Base-by-base conservation (phyloP, 2,113 vertebrate species). In the Spea multiplicata region DNA sequence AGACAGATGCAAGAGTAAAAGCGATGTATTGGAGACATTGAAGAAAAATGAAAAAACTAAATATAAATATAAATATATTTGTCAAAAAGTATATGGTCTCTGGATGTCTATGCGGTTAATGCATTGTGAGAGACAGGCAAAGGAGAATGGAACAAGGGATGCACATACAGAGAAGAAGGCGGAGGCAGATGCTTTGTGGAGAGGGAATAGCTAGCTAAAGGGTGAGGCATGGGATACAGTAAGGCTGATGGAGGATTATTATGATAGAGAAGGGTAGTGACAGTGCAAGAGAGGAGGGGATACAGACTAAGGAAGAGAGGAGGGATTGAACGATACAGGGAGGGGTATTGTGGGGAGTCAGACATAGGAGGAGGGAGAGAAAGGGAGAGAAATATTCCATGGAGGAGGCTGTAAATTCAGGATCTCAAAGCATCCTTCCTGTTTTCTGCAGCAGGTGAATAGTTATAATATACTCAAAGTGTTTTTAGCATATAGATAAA, bases 401-500 rank as follows among this genome's bases (percentile, higher is more conserved):
- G 79, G 74, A 69, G 62, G 79, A 49, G 45, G 61, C 44, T 48
- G 48, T 50, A 59, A 55, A 81, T 62, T 47, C 64, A 75, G 59
- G 61, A 64, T 67, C 16, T 80, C 45, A 64, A 46, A 81, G 79
- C 72, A 75, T 81, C 73, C 17, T 44, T 75, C 4, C 48, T 53
- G 44, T 64, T 75, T 49, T 70, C 66, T 17, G n/a, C 48, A 53
- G 71, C 72, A 75, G 73, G 72, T 75, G 73, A 81, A 73, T 55
- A 57, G 8, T 3, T 48, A 50, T 48, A 16, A 44, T 44, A 10
- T 47, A 2, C 6, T 47, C 45, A 10, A 50, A 4, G 44, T 10
- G 13, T 47, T 13, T 44, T 5, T 3, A 70, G 9, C n/a, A 48
- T 16, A 47, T 5, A n/a, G n/a, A 64, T 57, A 57, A 5, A 8